Evolutionary conservation across 2,113 vertebrate species (phyloP).

Genomic region (Pituophis catenifer): DNA sequence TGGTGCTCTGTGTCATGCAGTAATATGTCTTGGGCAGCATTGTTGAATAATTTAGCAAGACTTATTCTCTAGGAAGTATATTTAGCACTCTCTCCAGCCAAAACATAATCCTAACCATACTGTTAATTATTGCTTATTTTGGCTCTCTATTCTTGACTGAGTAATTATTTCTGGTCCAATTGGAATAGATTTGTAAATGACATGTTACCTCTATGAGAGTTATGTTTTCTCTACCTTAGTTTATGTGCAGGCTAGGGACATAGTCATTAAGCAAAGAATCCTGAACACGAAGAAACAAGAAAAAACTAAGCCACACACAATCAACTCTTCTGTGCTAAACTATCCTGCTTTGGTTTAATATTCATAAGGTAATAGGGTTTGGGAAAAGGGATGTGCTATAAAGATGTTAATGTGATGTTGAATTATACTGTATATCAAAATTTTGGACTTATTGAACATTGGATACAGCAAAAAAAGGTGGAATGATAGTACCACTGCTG

Average conservation of each 20-base stretch:
- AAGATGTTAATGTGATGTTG: background rate
- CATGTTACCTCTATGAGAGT: background rate
- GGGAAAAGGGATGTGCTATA: background rate
- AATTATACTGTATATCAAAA: background rate
- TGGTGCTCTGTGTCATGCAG: background rate
- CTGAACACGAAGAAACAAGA: background rate
- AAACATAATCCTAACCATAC: background rate
- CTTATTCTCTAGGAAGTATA: background rate
- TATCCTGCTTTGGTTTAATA: background rate
- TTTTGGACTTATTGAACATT: background rate
- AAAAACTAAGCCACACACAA: background rate
- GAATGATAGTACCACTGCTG: background rate
- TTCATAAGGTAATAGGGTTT: background rate
- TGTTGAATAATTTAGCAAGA: background rate
- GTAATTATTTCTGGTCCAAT: background rate
- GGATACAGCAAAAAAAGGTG: background rate
- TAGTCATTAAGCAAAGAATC: background rate
- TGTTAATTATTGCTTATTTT: background rate
- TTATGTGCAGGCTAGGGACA: background rate
- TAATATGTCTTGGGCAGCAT: background rate
- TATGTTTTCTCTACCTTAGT: background rate
- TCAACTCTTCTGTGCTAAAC: background rate
- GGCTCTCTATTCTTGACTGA: background rate
- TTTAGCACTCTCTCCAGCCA: background rate
- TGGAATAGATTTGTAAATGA: background rate